A percentile compares a stretch with the other conserved stretches of the same genome.
These are phyloP conservation scores for human DNA, from an alignment of 2,113 vertebrate genomes.

Conservation along the genomic window DNA sequence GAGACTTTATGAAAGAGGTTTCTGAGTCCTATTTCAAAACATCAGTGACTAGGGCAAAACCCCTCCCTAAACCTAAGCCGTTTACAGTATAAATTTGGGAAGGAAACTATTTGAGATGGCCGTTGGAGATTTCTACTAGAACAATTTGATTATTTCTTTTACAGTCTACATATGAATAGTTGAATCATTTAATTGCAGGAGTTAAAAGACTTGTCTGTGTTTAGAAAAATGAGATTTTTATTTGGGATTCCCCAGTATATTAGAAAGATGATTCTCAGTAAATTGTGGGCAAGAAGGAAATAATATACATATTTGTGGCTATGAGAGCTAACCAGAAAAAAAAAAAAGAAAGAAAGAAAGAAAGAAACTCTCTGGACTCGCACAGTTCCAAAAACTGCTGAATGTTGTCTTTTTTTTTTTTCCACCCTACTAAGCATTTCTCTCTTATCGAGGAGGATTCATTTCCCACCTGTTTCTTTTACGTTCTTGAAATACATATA, in stretches of 20 bases:
- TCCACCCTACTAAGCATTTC: constrained; percentile 52
- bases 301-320: constrained; percentile 87
- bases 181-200: constrained; percentile 63
- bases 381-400: constrained; percentile 74
- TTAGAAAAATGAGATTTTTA: constrained; percentile 81
- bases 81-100: neutral
- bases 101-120: neutral
- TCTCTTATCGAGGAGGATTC: constrained; percentile 59
- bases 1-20: neutral
- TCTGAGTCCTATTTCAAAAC: neutral
- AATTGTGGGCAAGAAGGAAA: constrained; percentile 85
- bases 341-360: constrained; percentile 61
- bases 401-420: constrained; percentile 66
- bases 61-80: neutral
- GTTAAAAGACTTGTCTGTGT: constrained; percentile 73
- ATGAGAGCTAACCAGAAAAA: constrained; percentile 77
- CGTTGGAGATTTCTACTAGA: neutral
- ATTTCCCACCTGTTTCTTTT: constrained; percentile 58
- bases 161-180: constrained; percentile 7
- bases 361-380: constrained; percentile 79
- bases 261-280: constrained; percentile 83
- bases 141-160: constrained; percentile 19
- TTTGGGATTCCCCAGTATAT: constrained; percentile 82
- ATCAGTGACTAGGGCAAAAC: neutral
- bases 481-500: constrained; percentile 35